Conservation (phyloP, 2,113 vertebrate genomes). For the Peromyscus polionotus region DNA sequence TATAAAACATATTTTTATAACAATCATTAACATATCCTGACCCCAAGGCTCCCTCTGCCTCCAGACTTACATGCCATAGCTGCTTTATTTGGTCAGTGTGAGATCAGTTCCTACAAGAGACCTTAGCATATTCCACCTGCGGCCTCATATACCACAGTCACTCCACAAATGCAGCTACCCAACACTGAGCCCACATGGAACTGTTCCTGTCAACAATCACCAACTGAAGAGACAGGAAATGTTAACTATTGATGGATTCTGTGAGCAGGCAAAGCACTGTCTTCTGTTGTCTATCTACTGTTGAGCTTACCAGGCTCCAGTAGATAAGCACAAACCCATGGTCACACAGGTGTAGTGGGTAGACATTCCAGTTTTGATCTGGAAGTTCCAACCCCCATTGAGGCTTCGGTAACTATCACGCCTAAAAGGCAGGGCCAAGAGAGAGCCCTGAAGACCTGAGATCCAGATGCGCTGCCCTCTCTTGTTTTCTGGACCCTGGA, state of each 20-base stretch:
- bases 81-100: not conserved
- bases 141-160: not conserved
- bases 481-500: no score
- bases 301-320: not conserved
- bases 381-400: no score
- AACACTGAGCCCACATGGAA: not conserved
- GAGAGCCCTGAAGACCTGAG: no score
- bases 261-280: not conserved
- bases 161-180: not conserved
- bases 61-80: not conserved
- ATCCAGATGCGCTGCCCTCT: no score
- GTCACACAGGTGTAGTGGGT: not conserved
- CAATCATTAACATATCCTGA: not conserved
- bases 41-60: not conserved
- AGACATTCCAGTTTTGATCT: no score
- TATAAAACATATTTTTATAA: not conserved
- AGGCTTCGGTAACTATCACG: no score
- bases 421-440: no score
- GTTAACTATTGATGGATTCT: not conserved
- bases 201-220: not conserved
- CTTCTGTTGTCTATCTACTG: not conserved
- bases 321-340: not conserved
- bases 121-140: not conserved
- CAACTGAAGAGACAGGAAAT: not conserved
- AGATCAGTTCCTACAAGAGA: not conserved